Base-by-base conservation (phyloP, 1,140 invertebrate species). In the Trachelipus rathkii region DNA sequence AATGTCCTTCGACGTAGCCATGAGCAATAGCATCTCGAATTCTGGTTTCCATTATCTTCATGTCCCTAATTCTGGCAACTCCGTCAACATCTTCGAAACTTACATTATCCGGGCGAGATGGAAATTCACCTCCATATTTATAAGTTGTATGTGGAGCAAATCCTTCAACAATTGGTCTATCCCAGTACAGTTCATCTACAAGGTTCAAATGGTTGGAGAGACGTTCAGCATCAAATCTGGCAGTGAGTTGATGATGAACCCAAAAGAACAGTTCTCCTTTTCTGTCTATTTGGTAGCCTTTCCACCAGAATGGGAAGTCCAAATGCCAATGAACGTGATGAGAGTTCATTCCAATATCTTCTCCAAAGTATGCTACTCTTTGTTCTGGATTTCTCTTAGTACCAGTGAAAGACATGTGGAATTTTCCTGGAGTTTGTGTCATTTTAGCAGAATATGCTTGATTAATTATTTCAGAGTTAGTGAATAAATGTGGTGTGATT, bases 301-400 rank as follows among this genome's bases (percentile, higher is more conserved):
- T 33, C 33, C 33, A 33, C 4, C 83, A 81, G 46, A 84, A 83
- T 85, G 88, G 87, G 69, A 83, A 85, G 50, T 87, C 84, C 33
- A 86, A 72, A 80, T 88, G 86, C 83, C 85, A 86, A 23, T 76
- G 87, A 82, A 87, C 88, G 82, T 33, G 33, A 33, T 89, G 90
- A 0, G 88, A 83, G 82, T 92, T 91, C n/a, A 92, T 85, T 76
- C 88, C 90, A 79, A 91, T 87, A 81, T 91, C 90, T 84, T 91
- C 90, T 24, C 88, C 87, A 82, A 90, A 79, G 71, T 79, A 92
- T 76, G 88, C 86, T 33, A 92, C 82, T 46, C 87, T 85, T 79
- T 85, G 84, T 77, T 87, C 87, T 23, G 79, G 80, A 73, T 81
- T 83, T 72, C 77, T 78, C 46, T 80, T 81, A 13, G 79, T 81